A percentile compares a stretch with the other conserved stretches of the same genome.
Conservation (phyloP, 2,797 vertebrate genomes). For the Cynodonichthys magdalenae region DNA sequence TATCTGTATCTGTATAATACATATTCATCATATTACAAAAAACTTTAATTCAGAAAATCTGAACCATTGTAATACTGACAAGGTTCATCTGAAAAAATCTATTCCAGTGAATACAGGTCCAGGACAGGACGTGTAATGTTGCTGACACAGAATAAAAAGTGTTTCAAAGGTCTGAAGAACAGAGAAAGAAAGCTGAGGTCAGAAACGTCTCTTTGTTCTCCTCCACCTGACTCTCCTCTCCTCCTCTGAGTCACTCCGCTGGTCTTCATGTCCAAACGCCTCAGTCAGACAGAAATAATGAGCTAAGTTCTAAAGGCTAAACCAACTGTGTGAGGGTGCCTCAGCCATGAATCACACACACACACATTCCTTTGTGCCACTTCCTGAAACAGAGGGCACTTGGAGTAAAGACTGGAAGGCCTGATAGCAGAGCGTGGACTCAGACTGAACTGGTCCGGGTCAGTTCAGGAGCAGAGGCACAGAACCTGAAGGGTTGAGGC, state of each 20-base stretch:
- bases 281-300: slow-evolving; percentile 64
- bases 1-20: no score
- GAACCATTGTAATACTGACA: no score
- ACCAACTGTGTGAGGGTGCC: slow-evolving; percentile 35
- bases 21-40: no score
- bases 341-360: slow-evolving; percentile 65
- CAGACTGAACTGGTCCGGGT: slow-evolving; percentile 15
- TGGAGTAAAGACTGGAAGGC: slow-evolving; percentile 42
- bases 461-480: neutral
- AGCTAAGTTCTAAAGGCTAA: slow-evolving; percentile 53
- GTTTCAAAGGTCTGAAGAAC: neutral
- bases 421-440: slow-evolving; percentile 49
- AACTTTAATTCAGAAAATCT: no score
- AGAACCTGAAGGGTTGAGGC: no score
- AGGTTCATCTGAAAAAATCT: no score
- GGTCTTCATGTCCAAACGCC: slow-evolving; percentile 50
- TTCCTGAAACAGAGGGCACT: slow-evolving; percentile 61
- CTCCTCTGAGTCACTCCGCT: slow-evolving; percentile 51
- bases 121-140: neutral
- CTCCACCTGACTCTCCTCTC: slow-evolving; percentile 54
- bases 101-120: no score
- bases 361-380: slow-evolving; percentile 66
- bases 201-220: neutral
- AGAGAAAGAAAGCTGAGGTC: slow-evolving; percentile 1
- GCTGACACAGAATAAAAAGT: neutral